phyloP scores from a whole-genome alignment of 2,888 invertebrate species.

The Megastigmus dorsalis region DNA sequence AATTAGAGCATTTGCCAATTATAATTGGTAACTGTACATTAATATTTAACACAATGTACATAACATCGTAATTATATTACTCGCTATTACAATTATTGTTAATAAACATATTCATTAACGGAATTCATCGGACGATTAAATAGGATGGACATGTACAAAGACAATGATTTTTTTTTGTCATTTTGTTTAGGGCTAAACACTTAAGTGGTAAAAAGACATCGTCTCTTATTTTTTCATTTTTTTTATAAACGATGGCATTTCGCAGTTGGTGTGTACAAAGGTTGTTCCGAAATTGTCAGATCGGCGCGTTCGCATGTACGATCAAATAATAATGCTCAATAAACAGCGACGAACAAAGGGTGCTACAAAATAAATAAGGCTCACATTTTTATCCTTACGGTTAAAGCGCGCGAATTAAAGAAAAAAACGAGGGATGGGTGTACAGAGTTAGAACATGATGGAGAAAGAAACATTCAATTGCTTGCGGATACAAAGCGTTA shows the following conservation, averaged over 20 bases:
- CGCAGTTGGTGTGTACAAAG: slow-evolving; percentile 49
- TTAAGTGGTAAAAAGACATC: slow-evolving; percentile 50
- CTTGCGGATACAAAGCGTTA: slow-evolving; percentile 37
- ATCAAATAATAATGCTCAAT: slow-evolving; percentile 41
- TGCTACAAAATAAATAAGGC: slow-evolving; percentile 57
- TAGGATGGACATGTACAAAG: slow-evolving; percentile 69
- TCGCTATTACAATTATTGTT: slow-evolving; percentile 69
- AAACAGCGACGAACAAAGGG: slow-evolving; percentile 60
- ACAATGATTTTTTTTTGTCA: slow-evolving; percentile 62
- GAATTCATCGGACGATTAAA: slow-evolving; percentile 70
- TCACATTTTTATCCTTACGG: slow-evolving; percentile 19
- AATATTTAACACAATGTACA: slow-evolving; percentile 72
- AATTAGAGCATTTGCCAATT: slow-evolving; percentile 70
- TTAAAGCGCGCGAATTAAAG: slow-evolving; percentile 31
- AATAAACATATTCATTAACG: slow-evolving; percentile 68
- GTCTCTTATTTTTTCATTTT: slow-evolving; percentile 29
- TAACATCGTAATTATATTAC: slow-evolving; percentile 69
- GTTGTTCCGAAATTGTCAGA: slow-evolving; percentile 65
- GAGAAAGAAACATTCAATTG: slow-evolving; percentile 15
- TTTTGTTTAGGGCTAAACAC: slow-evolving; percentile 52
- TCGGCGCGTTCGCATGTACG: slow-evolving; percentile 33
- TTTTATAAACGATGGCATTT: slow-evolving; percentile 50
- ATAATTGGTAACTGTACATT: slow-evolving; percentile 72
- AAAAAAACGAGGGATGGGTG: slow-evolving; percentile 45
- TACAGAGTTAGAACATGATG: slow-evolving; percentile 58